phyloP scores from a whole-genome alignment of 2,888 invertebrate species.

The Tetrapedia diversipes region DNA sequence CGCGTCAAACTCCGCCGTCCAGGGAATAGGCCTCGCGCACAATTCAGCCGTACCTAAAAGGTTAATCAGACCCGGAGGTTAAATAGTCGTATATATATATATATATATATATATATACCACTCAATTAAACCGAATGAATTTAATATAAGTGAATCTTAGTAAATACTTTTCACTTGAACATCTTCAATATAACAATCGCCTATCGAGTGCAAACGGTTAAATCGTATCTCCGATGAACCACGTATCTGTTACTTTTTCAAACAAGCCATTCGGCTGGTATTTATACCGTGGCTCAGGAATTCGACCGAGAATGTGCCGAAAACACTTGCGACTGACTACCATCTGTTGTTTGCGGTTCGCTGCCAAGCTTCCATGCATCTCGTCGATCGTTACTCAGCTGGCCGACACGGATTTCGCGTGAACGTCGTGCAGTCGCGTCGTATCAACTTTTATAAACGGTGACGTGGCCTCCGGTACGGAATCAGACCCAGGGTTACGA shows the following conservation, averaged over 20 bases:
- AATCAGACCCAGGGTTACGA: background rate
- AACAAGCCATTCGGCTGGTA: constrained; percentile 18
- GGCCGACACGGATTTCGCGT: constrained; percentile 8
- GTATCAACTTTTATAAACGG: constrained; percentile 1
- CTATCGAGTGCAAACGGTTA: no score
- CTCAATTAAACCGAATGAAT: no score
- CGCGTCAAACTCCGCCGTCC: no score
- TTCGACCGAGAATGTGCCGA: constrained; percentile 54
- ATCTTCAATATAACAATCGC: no score
- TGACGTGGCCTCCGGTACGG: background rate
- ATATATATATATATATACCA: no score
- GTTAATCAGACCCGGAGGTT: no score
- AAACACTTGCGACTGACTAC: constrained; percentile 55
- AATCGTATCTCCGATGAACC: background rate
- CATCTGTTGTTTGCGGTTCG: constrained; percentile 61
- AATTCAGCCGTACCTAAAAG: no score
- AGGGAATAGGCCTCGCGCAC: no score
- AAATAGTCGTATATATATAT: no score
- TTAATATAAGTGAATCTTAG: no score
- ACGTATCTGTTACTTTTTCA: constrained; percentile 1
- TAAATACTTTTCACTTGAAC: no score
- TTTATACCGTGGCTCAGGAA: constrained; percentile 49
- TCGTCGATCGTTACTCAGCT: constrained; percentile 10
- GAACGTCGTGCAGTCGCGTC: no score
- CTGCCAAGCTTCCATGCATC: constrained; percentile 33